Conservation (phyloP, 1,140 invertebrate genomes). For the Bursaphelenchus mucronatus region DNA sequence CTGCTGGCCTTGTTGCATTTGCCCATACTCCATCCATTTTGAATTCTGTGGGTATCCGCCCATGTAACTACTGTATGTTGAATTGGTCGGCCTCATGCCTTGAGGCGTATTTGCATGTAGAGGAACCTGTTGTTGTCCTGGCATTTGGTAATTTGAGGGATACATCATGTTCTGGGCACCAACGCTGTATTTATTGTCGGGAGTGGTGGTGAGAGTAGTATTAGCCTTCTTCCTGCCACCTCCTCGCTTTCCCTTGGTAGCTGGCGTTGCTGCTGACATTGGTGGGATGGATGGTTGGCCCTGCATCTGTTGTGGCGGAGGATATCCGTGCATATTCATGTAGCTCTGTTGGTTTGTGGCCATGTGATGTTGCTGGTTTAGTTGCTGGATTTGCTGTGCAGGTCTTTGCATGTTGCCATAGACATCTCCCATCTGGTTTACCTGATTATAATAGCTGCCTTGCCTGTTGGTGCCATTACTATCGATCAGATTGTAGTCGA, state of each 20-base stretch:
- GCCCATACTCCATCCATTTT: too few relatives aligned
- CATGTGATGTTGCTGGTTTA: slow-evolving; percentile 30
- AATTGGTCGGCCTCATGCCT: too few relatives aligned
- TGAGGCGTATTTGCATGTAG: too few relatives aligned
- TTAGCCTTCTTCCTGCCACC: slow-evolving; percentile 5
- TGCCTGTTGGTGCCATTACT: slow-evolving; percentile 4
- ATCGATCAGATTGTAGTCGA: slow-evolving; percentile 40
- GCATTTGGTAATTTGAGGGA: too few relatives aligned
- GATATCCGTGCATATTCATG: slow-evolving; percentile 12
- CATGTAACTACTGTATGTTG: too few relatives aligned
- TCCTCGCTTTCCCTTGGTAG: background rate
- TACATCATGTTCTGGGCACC: too few relatives aligned
- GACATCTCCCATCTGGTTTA: slow-evolving; percentile 31
- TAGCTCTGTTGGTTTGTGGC: slow-evolving; percentile 5
- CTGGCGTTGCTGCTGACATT: slow-evolving; percentile 26
- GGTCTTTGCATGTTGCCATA: slow-evolving; percentile 22
- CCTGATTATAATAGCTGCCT: slow-evolving; percentile 17
- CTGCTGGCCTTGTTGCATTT: too few relatives aligned
- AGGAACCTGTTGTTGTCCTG: too few relatives aligned
- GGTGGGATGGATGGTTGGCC: slow-evolving; percentile 17
- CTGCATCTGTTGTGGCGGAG: slow-evolving; percentile 15
- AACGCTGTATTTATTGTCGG: too few relatives aligned
- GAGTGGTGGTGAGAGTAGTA: background rate
- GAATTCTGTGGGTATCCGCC: too few relatives aligned
- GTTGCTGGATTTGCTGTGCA: slow-evolving; percentile 29